These are phyloP conservation scores for Corythaeola cristata DNA, from an alignment of 2,113 vertebrate species.

Conservation along the genomic window DNA sequence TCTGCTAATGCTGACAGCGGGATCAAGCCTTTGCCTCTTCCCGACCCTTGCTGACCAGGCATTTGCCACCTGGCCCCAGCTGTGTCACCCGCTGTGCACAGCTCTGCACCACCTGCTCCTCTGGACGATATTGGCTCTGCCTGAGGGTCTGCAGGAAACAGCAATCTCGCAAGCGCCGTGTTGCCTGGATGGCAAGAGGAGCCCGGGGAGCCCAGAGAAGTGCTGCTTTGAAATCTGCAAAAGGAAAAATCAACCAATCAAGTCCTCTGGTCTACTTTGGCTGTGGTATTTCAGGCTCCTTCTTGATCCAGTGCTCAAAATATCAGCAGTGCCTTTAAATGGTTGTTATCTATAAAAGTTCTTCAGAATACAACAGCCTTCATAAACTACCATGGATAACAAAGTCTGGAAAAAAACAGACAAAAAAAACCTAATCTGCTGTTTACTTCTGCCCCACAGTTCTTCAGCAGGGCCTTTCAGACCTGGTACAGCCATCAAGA, in stretches of 20 bases:
- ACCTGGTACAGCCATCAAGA: not conserved
- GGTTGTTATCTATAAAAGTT: not conserved
- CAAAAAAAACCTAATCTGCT: fast-evolving
- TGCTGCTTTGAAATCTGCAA: not conserved
- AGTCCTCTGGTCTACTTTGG: not conserved
- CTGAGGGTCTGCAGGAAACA: not conserved
- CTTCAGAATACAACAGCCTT: not conserved
- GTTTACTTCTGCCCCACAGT: not conserved
- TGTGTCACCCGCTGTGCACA: not conserved
- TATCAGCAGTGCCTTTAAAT: not conserved
- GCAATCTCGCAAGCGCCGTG: fast-evolving
- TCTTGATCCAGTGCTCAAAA: not conserved
- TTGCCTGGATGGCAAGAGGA: not conserved
- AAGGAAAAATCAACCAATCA: not conserved
- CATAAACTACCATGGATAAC: not conserved
- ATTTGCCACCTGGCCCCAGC: not conserved
- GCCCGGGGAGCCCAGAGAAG: not conserved
- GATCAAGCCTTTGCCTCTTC: not conserved
- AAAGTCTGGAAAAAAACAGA: not conserved
- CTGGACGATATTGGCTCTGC: too few relatives aligned
- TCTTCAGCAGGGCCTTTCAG: not conserved
- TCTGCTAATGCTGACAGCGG: not conserved
- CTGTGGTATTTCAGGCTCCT: not conserved
- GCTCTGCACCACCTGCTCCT: not conserved
- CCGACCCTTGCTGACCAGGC: not conserved